These are phyloP conservation scores for Ennomos quercinarius DNA, from an alignment of 2,888 invertebrate species.

Conservation along the genomic window DNA sequence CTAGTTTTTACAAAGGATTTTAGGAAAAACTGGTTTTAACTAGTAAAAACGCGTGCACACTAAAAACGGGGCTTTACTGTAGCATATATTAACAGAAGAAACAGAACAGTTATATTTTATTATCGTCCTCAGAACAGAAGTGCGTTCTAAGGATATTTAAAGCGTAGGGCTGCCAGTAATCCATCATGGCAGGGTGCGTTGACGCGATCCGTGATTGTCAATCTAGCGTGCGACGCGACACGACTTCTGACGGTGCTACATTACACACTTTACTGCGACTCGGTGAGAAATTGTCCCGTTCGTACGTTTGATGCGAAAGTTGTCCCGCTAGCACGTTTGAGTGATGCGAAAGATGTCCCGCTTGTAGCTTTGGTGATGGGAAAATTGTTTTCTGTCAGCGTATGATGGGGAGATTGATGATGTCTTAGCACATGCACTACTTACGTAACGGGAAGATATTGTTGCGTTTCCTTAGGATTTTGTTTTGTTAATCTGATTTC, in stretches of 20 bases:
- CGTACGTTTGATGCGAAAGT: constrained; percentile 13
- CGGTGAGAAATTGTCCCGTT: constrained; percentile 22
- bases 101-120: too few relatives aligned
- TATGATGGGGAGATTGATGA: constrained; percentile 28
- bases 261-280: constrained; percentile 21
- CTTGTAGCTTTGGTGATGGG: constrained; percentile 24
- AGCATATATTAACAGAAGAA: too few relatives aligned
- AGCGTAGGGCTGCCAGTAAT: constrained; percentile 46
- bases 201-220: constrained; percentile 64
- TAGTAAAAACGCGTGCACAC: too few relatives aligned
- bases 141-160: constrained; percentile 4
- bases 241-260: constrained; percentile 23
- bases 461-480: too few relatives aligned
- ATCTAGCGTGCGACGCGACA: constrained; percentile 57
- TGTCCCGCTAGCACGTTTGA: constrained; percentile 13
- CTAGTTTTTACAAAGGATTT: too few relatives aligned
- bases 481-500: too few relatives aligned
- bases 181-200: constrained; percentile 57
- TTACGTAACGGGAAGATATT: too few relatives aligned
- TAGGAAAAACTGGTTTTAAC: too few relatives aligned
- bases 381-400: constrained; percentile 30
- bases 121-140: constrained; percentile 16
- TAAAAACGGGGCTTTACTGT: too few relatives aligned
- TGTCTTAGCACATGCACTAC: neutral
- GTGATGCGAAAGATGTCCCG: constrained; percentile 20